Conservation (phyloP, 2,113 vertebrate species). For the Hassar affinis region DNA sequence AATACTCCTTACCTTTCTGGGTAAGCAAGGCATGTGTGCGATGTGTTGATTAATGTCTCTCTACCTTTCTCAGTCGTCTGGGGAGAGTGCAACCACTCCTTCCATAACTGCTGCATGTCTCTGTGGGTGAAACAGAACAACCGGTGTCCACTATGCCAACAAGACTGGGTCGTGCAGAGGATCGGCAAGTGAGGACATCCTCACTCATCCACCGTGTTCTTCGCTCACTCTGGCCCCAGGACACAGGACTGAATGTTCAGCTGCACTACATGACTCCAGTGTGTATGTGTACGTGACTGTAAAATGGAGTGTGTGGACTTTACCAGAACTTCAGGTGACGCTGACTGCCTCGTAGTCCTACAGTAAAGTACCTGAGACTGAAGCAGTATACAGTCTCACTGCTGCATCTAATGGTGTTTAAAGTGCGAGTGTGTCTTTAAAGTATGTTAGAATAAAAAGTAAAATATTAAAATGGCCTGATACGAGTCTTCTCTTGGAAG, state of each 20-base stretch:
- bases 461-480: not conserved
- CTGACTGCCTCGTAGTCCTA: conserved; percentile 12
- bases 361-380: conserved; percentile 10
- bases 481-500: not conserved
- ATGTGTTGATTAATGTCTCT: not conserved
- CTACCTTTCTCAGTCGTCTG: conserved; percentile 87
- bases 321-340: conserved; percentile 13
- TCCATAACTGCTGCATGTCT: conserved; percentile 99
- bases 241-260: conserved; percentile 25
- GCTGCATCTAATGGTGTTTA: not conserved
- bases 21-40: not conserved
- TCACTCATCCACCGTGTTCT: not conserved
- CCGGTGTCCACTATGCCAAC: conserved; percentile 96
- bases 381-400: conserved; percentile 18
- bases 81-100: conserved; percentile 99
- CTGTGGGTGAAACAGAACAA: conserved; percentile 99
- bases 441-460: conserved; percentile 35
- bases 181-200: conserved; percentile 87
- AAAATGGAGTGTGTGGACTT: conserved; percentile 9
- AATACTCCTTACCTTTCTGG: no score
- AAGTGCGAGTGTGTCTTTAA: conserved; percentile 32
- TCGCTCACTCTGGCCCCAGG: conserved; percentile 1
- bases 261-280: conserved; percentile 4
- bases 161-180: conserved; percentile 99
- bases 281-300: conserved; percentile 43